Base-by-base conservation (phyloP, 1,140 invertebrate species). In the Cydia strobilella region DNA sequence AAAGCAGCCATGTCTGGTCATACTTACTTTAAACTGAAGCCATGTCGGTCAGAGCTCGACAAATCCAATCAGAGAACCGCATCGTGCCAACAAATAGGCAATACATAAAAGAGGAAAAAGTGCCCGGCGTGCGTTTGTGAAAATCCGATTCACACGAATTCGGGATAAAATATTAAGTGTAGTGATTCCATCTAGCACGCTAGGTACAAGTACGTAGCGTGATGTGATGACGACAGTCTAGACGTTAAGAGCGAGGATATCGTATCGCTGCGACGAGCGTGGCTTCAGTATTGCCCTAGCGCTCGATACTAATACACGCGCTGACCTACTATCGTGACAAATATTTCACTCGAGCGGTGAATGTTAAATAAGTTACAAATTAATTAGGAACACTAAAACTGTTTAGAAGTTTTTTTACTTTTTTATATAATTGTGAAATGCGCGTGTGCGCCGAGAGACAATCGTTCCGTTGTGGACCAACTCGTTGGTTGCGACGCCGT, bases 381-480 rank as follows among this genome's bases (percentile, higher is more conserved):
- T 6, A 71, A 73, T 74, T 51, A 51, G n/a, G n/a, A 18, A 51
- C 48, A 59, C 75, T 74, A 20, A 42, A 42, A 31, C 65, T 39
- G 51, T 74, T 73, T 25, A 74, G 42, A 75, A 39, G 27, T 66
- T 75, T 71, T 74, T 79, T 77, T 72, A 80, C 66, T 62, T 23
- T 74, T 76, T 76, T 81, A 5, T 12, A 23, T 59, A 59, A 59
- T 82, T 86, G 74, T 84, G 85, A 89, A 89, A 92, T 92, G 90
- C 88, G 90, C 79, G 85, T 89, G 84, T 87, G 84, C 81, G 77
- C 84, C 72, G 89, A 92, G 77, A 89, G 83, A 86, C 84, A 86
- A 82, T 86, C 82, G 76, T 82, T 86, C 79, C 85, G 86, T 79
- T 86, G 83, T 73, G 82, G 84, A 48, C 82, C 90, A 15, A 82